Evolutionary conservation across 2,113 vertebrate genomes (phyloP).

Genomic region (Nannospalax galili): DNA sequence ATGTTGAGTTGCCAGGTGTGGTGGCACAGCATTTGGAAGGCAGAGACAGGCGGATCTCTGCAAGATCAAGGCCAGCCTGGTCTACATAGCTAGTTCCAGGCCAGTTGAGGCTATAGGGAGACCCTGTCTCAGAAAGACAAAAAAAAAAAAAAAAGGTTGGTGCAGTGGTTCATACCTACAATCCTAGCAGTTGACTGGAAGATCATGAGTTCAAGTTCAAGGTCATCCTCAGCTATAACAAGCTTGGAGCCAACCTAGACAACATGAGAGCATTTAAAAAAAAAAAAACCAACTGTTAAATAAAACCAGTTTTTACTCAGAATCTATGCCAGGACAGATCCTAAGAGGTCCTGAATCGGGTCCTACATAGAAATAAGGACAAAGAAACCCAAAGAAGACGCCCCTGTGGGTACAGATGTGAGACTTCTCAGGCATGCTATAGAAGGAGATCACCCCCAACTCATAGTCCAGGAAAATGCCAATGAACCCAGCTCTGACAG

Average conservation of each 20-base stretch:
- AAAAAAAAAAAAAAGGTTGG: background rate
- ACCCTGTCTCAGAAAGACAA: no score
- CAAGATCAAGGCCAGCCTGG: no score
- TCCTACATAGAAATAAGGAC: slow-evolving; percentile 72
- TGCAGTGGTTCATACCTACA: background rate
- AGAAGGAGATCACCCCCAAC: slow-evolving; percentile 72
- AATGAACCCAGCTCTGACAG: background rate
- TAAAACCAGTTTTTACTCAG: background rate
- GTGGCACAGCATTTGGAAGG: no score
- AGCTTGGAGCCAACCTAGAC: background rate
- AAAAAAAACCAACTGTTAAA: background rate
- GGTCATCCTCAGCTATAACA: background rate
- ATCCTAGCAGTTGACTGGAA: no score
- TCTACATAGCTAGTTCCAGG: no score
- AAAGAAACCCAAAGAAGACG: slow-evolving; percentile 55
- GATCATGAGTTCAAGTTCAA: background rate
- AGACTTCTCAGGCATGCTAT: slow-evolving; percentile 56
- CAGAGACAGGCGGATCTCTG: no score
- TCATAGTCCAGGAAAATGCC: slow-evolving; percentile 77
- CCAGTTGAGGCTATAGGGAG: no score
- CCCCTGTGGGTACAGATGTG: slow-evolving; percentile 69
- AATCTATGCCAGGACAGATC: background rate
- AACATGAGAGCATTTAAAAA: background rate
- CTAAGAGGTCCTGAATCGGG: slow-evolving; percentile 77
- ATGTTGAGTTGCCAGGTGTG: no score